Evolutionary conservation across 2,888 invertebrate genomes (phyloP).

Genomic region (Drosophila parthenogenetica): DNA sequence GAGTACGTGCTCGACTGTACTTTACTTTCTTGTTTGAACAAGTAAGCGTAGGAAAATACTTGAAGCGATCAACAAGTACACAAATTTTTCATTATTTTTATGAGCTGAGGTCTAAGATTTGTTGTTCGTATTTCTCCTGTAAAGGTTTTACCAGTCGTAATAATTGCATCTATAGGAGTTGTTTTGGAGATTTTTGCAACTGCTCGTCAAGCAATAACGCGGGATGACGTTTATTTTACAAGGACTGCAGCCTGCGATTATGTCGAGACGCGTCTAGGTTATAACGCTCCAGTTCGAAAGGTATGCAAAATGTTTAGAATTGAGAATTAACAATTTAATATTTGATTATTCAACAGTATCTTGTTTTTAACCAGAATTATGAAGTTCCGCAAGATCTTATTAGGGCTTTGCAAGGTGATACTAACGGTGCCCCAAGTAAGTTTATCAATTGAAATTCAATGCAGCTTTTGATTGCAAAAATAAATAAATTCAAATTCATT

Average conservation of each 20-base stretch:
- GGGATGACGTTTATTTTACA: slow-evolving; percentile 74
- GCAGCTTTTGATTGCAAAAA: background rate
- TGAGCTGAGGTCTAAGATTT: too few relatives aligned
- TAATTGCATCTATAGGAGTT: slow-evolving; percentile 40
- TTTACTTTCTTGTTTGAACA: too few relatives aligned
- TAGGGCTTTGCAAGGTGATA: slow-evolving; percentile 54
- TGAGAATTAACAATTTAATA: background rate
- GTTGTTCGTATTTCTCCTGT: background rate
- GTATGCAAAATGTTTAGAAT: slow-evolving; percentile 33
- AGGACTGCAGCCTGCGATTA: slow-evolving; percentile 51
- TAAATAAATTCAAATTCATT: slow-evolving; percentile 29
- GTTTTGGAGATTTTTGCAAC: slow-evolving; percentile 30
- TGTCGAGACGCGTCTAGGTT: slow-evolving; percentile 69
- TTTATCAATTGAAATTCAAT: slow-evolving; percentile 3
- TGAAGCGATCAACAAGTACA: background rate
- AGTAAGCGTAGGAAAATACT: background rate
- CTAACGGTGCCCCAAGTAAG: slow-evolving; percentile 44
- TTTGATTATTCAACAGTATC: slow-evolving; percentile 14
- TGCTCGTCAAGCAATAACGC: slow-evolving; percentile 50
- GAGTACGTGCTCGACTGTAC: too few relatives aligned
- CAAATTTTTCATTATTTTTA: too few relatives aligned
- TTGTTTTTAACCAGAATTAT: slow-evolving; percentile 64
- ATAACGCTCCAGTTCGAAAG: slow-evolving; percentile 54
- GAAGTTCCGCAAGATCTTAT: slow-evolving; percentile 54
- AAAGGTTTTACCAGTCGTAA: slow-evolving; percentile 68